Conservation (phyloP, 2,113 vertebrate genomes). For the Varanus komodoensis region DNA sequence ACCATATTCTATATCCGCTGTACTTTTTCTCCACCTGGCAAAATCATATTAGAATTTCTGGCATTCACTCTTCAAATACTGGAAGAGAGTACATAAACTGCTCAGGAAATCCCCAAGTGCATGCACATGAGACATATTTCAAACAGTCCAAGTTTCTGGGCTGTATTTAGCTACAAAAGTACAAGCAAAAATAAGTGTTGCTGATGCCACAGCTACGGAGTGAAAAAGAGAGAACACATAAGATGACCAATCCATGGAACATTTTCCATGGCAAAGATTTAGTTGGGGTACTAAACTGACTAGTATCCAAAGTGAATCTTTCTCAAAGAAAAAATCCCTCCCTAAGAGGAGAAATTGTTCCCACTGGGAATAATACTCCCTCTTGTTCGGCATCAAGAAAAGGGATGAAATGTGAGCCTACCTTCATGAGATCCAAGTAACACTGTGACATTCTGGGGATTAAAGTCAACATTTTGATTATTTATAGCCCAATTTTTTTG, state of each 20-base stretch:
- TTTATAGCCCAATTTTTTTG: too few relatives aligned
- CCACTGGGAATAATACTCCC: neutral
- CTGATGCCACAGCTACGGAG: neutral
- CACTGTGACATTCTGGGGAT: neutral
- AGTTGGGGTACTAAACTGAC: neutral
- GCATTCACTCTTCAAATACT: neutral
- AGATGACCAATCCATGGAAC: neutral
- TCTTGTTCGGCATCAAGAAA: neutral
- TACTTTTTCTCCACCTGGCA: neutral
- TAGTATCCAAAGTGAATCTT: neutral
- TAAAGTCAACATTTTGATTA: neutral
- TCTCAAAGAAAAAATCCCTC: neutral
- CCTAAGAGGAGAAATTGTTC: neutral
- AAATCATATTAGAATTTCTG: neutral
- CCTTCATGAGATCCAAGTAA: neutral
- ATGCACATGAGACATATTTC: neutral
- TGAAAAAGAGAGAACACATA: neutral
- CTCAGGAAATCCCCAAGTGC: slow-evolving; percentile 1
- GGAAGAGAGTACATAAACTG: neutral
- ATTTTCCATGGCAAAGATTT: neutral
- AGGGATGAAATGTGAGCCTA: neutral
- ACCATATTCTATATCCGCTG: neutral
- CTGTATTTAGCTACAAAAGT: neutral
- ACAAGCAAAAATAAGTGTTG: neutral
- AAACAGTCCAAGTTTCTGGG: neutral